Evolutionary conservation across 2,113 vertebrate species (phyloP), one percentile per base, ranked within the genome.

Genomic region (Monopterus albus): DNA sequence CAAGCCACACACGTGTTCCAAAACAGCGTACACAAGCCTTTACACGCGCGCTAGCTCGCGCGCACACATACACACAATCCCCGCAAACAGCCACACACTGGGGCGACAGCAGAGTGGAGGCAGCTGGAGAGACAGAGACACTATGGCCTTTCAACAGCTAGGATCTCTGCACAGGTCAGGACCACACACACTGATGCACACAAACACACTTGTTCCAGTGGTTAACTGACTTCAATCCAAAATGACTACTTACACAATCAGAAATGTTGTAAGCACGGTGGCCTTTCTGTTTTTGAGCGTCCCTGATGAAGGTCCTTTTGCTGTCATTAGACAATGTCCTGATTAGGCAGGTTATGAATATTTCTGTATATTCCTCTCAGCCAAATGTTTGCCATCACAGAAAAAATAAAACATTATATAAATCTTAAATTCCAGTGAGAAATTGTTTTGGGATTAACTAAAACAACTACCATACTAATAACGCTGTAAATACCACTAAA

Each of bases 61-160:
- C 35, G 26, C 42, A 23, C 26, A 13, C 31, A 20, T 46, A 55
- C 55, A 53, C 26, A 43, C 58, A 61, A 31, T 39, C 46, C 47
- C 55, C 73, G 46, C 66, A 78, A 38, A 46, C 66, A 62, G 13
- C 1, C 74, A 76, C 72, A 77, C 65, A 79, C 64, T 21, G 46
- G 67, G 80, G 83, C 84, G 88, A 89, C 82, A 81, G 85, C 85
- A 68, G 89, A 92, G 87, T 82, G 76, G 78, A 91, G 88, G 90
- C 88, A 90, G 88, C 91, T 92, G 91, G 80, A 87, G 83, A 89
- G 86, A 47, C 82, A 69, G 78, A 89, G 78, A 84, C 85, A 90
- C 86, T 90, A 77, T 89, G 86, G 84, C 87, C 85, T 90, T 91
- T 92, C 88, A 91, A 88, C 88, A 81, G 80, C 62, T 75, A 85